These are phyloP conservation scores for Philantomba maxwellii DNA, from an alignment of 2,113 vertebrate species.

Conservation along the genomic window DNA sequence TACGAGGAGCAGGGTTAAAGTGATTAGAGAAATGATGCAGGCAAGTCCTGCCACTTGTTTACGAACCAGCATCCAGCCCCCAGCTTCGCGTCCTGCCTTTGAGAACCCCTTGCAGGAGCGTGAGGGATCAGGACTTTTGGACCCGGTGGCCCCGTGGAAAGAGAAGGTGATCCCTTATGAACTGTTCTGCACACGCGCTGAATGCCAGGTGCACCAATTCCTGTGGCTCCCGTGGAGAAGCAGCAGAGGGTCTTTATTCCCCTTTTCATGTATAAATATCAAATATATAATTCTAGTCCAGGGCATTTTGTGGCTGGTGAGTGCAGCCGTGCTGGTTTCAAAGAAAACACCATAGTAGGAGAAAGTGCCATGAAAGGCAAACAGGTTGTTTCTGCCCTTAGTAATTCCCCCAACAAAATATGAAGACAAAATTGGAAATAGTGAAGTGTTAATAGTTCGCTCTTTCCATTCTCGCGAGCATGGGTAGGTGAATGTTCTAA, in stretches of 20 bases:
- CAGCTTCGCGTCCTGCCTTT: slow-evolving; percentile 73
- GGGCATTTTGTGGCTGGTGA: slow-evolving; percentile 42
- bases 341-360: not conserved
- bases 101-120: slow-evolving; percentile 59
- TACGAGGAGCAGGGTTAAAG: slow-evolving; percentile 81
- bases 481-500: not conserved
- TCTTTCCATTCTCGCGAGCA: accelerated
- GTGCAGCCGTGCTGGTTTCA: not conserved
- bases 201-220: not conserved
- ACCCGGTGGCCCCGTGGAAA: not conserved
- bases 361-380: slow-evolving; percentile 13
- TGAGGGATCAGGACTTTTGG: not conserved
- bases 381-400: not conserved
- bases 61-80: slow-evolving; percentile 55
- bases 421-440: slow-evolving; percentile 16
- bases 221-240: not conserved
- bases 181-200: not conserved
- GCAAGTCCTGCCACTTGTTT: slow-evolving; percentile 78
- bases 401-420: slow-evolving; percentile 34
- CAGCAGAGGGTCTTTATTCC: not conserved
- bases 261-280: slow-evolving; percentile 4
- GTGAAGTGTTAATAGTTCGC: not conserved
- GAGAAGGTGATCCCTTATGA: not conserved
- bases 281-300: not conserved
- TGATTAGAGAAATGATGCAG: slow-evolving; percentile 81